Evolutionary conservation across 2,797 vertebrate genomes (phyloP), one percentile per base, ranked within the genome.

Genomic region (Betta splendens): DNA sequence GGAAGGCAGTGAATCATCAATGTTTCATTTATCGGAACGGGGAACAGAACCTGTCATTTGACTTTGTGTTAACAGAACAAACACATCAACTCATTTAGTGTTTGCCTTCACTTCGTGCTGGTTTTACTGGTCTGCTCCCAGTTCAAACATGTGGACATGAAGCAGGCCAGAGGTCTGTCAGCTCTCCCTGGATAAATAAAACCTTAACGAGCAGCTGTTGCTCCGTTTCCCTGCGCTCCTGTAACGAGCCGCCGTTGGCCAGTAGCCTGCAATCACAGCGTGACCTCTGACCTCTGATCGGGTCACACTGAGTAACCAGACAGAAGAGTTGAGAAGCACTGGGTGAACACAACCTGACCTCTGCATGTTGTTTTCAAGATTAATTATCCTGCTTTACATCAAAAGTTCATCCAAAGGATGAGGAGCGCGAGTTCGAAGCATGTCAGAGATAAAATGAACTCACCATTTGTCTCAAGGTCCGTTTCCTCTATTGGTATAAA

Each of bases 181-280:
- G 23, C 5, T 50, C 35, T 60, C 49, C 39, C 7, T 4, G 17
- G 40, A 45, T 40, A 5, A 47, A 44, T 52, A 39, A 52, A 52
- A 55, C 11, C 45, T 68, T 56, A 59, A 60, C 22, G 12, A 67
- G 52, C 76, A 69, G 64, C 72, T 69, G 69, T 39, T 44, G 25
- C 25, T 42, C 20, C 1, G 1, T 21, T 31, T 69, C 37, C 57
- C 57, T 10, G 0, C 6, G 36, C 64, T 54, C 37, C 66, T 35
- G 43, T 45, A 57, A 65, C 9, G 13, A 46, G 57, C 15, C 22
- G 26, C 66, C 18, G 50, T 20, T 65, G 60, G 61, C 56, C 18
- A 7, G 23, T 20, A 2, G 43, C 33, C 68, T 47, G 39, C 11
- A 33, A 43, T 67, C 57, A 31, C 52, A 48, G 44, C 31, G 0